These are phyloP conservation scores for Glossophaga mutica DNA, from an alignment of 2,797 vertebrate species.

Conservation along the genomic window DNA sequence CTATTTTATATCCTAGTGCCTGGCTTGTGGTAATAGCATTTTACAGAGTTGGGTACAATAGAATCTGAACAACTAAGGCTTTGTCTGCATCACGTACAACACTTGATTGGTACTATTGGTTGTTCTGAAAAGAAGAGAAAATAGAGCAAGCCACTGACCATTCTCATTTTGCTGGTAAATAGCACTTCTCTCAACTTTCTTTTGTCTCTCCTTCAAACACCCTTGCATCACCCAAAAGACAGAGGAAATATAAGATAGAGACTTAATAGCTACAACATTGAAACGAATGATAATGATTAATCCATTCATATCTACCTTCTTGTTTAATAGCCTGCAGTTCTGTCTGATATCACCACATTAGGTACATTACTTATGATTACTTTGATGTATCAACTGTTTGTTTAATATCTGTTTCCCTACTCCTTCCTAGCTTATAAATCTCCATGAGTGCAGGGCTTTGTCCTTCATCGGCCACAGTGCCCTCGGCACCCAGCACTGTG, in stretches of 20 bases:
- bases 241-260: not conserved
- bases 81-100: not conserved
- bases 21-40: not conserved
- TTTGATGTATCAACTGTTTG: not conserved
- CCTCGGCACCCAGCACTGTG: not conserved
- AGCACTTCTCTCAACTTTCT: not conserved
- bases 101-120: not conserved
- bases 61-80: not conserved
- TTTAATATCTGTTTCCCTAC: not conserved
- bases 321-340: not conserved
- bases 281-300: not conserved
- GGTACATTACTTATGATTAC: not conserved
- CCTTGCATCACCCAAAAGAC: not conserved
- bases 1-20: not conserved
- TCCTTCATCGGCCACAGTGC: not conserved
- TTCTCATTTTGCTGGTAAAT: not conserved
- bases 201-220: not conserved
- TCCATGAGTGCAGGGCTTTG: not conserved
- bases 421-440: not conserved
- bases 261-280: not conserved
- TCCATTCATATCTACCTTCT: not conserved
- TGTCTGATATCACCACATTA: not conserved
- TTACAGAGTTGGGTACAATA: not conserved
- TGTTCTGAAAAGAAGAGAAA: constrained; percentile 20
- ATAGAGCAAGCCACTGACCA: not conserved